phyloP scores from a whole-genome alignment of 1,140 invertebrate species.

The Drosophila nikananu region DNA sequence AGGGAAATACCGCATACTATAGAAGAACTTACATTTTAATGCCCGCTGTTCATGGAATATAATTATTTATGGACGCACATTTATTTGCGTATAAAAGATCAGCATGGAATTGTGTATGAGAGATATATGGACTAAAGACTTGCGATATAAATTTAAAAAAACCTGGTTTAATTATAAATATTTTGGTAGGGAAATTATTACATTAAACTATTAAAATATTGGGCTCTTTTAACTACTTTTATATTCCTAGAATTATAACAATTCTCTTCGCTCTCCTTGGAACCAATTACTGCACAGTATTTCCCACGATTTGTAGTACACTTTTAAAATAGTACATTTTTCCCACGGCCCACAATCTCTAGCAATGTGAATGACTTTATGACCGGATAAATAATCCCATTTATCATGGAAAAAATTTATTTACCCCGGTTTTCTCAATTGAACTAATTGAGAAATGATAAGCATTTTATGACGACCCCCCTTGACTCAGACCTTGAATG shows the following conservation, averaged over 20 bases:
- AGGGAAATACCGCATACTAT: conserved; percentile 5
- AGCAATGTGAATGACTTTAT: not conserved
- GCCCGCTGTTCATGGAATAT: not conserved
- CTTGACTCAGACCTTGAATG: not conserved
- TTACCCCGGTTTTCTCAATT: not conserved
- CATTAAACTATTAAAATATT: not conserved
- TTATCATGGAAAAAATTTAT: conserved; percentile 5
- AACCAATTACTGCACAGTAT: not conserved
- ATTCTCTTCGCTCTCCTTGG: not conserved
- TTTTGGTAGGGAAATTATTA: not conserved
- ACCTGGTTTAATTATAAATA: too few species aligned
- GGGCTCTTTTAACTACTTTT: too few species aligned
- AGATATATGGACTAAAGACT: too few species aligned
- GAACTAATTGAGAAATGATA: not conserved
- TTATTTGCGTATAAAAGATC: not conserved
- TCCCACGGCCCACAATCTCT: not conserved
- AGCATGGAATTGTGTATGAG: too few species aligned
- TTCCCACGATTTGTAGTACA: not conserved
- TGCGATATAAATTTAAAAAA: too few species aligned
- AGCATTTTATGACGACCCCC: not conserved
- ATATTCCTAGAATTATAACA: not conserved
- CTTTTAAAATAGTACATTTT: not conserved
- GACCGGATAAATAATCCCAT: not conserved
- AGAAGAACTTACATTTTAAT: not conserved
- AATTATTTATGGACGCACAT: not conserved